phyloP scores from a whole-genome alignment of 2,113 vertebrate species.

The Sturnus vulgaris region DNA sequence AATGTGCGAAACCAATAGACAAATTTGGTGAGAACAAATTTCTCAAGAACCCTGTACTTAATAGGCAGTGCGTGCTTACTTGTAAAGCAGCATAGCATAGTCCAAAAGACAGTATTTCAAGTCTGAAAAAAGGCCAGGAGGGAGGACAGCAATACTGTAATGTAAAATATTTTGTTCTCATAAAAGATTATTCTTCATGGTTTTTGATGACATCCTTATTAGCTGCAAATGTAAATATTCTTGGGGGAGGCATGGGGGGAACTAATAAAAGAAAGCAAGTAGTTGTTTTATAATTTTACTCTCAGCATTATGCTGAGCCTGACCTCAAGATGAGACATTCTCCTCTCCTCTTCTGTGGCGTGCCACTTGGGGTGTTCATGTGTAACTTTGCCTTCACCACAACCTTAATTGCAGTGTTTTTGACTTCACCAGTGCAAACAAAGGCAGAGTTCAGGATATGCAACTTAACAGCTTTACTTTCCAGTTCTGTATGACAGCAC shows the following conservation, averaged over 20 bases:
- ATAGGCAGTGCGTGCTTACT: not conserved
- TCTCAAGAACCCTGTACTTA: not conserved
- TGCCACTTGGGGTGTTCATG: not conserved
- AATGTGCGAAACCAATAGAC: not conserved
- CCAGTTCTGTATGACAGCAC: not conserved
- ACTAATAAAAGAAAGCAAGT: not conserved
- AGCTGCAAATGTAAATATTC: not conserved
- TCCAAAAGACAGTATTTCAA: not conserved
- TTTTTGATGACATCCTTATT: not conserved
- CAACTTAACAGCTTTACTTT: not conserved
- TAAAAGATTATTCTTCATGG: not conserved
- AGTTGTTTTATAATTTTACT: not conserved
- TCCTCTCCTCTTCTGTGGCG: not conserved
- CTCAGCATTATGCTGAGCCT: not conserved
- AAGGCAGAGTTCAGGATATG: not conserved
- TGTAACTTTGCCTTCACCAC: not conserved
- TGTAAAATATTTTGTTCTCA: not conserved
- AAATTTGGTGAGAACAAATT: not conserved
- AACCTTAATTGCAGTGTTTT: not conserved
- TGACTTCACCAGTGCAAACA: not conserved
- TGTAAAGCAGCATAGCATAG: not conserved
- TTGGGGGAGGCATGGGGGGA: not conserved
- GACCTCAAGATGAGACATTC: not conserved
- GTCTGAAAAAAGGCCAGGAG: not conserved
- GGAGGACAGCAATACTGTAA: not conserved